These are phyloP conservation scores for Ptychochromis oligacanthus DNA, from an alignment of 2,113 vertebrate genomes.

Conservation along the genomic window DNA sequence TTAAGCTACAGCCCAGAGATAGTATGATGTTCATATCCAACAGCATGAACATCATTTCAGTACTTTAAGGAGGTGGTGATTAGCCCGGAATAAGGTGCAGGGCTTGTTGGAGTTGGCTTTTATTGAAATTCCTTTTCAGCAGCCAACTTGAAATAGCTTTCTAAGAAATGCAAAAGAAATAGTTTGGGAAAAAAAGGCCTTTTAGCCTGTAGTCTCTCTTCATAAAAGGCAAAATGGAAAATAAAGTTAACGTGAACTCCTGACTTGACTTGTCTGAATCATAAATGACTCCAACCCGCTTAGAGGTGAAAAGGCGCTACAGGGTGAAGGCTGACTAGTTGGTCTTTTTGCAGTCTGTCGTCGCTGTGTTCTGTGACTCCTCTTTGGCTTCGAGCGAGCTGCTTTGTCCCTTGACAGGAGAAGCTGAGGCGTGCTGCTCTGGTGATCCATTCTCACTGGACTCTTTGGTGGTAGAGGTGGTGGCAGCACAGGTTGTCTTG, in stretches of 20 bases:
- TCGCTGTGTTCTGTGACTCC: constrained; percentile 1
- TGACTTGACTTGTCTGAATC: constrained; percentile 30
- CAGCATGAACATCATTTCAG: constrained; percentile 29
- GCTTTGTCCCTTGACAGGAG: background rate
- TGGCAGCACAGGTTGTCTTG: background rate
- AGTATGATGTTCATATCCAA: constrained; percentile 12
- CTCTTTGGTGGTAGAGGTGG: constrained; percentile 31
- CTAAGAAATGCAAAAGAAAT: background rate
- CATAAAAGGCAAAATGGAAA: background rate
- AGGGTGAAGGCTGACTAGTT: constrained; percentile 54
- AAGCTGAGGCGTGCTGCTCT: background rate
- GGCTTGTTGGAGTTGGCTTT: constrained; percentile 17
- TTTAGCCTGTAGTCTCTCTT: background rate
- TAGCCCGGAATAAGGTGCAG: constrained; percentile 50
- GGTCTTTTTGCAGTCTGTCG: constrained; percentile 59
- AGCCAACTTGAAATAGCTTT: background rate
- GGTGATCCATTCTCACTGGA: constrained; percentile 15
- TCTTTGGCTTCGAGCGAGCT: constrained; percentile 48
- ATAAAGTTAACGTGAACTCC: constrained; percentile 1
- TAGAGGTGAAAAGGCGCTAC: constrained; percentile 51
- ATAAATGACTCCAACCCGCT: constrained; percentile 34
- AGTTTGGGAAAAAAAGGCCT: background rate
- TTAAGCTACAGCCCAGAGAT: constrained; percentile 37
- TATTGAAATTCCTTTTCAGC: constrained; percentile 13
- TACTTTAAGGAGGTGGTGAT: constrained; percentile 43